These are phyloP conservation scores for Chrysomallon squamiferum DNA, from an alignment of 1,140 invertebrate genomes.

Conservation along the genomic window DNA sequence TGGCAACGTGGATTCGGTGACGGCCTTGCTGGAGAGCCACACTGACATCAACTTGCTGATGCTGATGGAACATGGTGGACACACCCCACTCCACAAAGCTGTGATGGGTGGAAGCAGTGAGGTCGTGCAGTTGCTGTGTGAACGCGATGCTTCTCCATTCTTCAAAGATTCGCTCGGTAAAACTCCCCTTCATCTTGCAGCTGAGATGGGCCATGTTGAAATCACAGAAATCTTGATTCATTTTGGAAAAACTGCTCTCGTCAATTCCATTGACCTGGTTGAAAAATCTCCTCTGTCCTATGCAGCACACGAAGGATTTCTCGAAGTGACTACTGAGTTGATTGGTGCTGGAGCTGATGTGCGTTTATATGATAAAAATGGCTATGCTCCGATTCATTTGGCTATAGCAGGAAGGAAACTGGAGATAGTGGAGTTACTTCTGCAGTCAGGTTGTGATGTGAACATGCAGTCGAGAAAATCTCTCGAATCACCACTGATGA, in stretches of 20 bases:
- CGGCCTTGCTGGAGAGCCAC: conserved; percentile 1
- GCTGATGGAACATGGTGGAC: not conserved
- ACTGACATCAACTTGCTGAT: conserved; percentile 3
- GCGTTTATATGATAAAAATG: not conserved
- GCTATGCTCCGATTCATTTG: conserved; percentile 1
- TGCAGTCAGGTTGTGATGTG: conserved; percentile 5
- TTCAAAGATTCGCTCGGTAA: not conserved
- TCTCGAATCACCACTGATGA: conserved; percentile 9
- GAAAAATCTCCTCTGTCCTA: not conserved
- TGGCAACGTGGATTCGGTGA: conserved; percentile 4
- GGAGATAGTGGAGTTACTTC: conserved; percentile 3
- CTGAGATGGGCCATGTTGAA: not conserved
- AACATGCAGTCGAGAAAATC: not conserved
- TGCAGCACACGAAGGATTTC: conserved; percentile 1
- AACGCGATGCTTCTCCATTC: not conserved
- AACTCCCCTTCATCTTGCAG: conserved; percentile 4
- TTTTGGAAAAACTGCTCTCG: not conserved
- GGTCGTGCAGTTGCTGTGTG: conserved; percentile 8
- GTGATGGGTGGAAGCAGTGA: not conserved
- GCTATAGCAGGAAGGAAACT: not conserved
- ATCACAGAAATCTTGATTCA: not conserved
- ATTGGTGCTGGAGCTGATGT: not conserved
- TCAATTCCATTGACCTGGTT: not conserved
- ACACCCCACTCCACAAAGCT: conserved; percentile 11
- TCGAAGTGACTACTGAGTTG: not conserved